Evolutionary conservation across 2,888 invertebrate species (phyloP).

Genomic region (Hemicrepidius hirtus): DNA sequence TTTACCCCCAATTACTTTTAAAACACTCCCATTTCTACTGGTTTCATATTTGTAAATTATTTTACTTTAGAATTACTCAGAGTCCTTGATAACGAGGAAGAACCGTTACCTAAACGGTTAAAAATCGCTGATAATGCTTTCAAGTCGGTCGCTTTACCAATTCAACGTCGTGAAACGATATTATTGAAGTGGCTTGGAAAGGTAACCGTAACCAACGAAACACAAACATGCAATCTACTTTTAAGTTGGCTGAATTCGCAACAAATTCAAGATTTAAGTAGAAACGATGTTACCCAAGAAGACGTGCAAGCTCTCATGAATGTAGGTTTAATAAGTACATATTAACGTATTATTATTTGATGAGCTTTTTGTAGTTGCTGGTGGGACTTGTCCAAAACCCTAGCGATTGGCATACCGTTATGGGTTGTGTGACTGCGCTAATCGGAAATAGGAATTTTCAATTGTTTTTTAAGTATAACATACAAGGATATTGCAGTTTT

Average conservation of each 20-base stretch:
- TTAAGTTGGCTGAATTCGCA: slow-evolving; percentile 61
- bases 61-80: slow-evolving; percentile 59
- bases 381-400: background rate
- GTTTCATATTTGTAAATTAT: background rate
- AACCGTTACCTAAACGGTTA: slow-evolving; percentile 63
- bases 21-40: too few relatives aligned
- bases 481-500: slow-evolving; percentile 60
- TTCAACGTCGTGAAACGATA: slow-evolving; percentile 60
- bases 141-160: slow-evolving; percentile 59
- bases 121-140: slow-evolving; percentile 66
- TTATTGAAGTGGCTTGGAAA: slow-evolving; percentile 63
- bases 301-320: slow-evolving; percentile 58
- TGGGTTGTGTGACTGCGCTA: slow-evolving; percentile 34
- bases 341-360: background rate
- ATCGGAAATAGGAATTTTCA: slow-evolving; percentile 61
- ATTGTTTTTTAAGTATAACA: slow-evolving; percentile 63
- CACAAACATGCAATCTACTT: slow-evolving; percentile 58
- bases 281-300: slow-evolving; percentile 60
- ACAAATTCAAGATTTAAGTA: slow-evolving; percentile 61
- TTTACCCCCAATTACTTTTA: too few relatives aligned
- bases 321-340: slow-evolving; percentile 40
- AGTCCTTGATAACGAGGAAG: slow-evolving; percentile 60
- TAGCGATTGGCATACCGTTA: background rate
- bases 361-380: slow-evolving; percentile 15
- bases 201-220: slow-evolving; percentile 44